Evolutionary conservation across 2,888 invertebrate species (phyloP), one percentile per base, ranked within the genome.

Genomic region (Acronicta aceris): DNA sequence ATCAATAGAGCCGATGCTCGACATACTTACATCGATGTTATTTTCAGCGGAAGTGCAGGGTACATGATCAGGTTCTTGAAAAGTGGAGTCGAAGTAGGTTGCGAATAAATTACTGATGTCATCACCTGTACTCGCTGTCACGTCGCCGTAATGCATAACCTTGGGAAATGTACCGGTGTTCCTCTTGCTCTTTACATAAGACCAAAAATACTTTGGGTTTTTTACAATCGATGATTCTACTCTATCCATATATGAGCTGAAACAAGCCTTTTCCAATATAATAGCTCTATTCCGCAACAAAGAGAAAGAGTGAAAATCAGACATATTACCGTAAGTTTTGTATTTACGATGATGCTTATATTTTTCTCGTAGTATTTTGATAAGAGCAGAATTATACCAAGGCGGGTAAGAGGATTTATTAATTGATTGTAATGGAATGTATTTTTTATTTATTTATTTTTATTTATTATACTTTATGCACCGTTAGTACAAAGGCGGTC

Each of bases 381-480:
- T 71, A 15, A 77, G 33, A 2, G 70, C 51, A 4, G 62, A 33
- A n/a, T 42, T 73, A 27, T 68, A 72, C 76, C 76, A 77, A 5
- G 56, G 54, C 2, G 73, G 69, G 36, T 62, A 38, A 7, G 38
- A 47, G 10, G 41, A 16, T 16, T 30, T 13, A 38, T n/a, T 52
- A 30, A 21, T 16, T 2, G 3, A 13, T 41, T 58, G 52, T 12
- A 51, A 17, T 0, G 51, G 58, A 7, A 58, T 46, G n/a, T n/a
- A n/a, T n/a, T n/a, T n/a, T n/a, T n/a, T n/a, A n/a, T n/a, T n/a
- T n/a, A n/a, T n/a, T n/a, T n/a, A n/a, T n/a, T n/a, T n/a, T n/a
- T n/a, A n/a, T n/a, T n/a, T n/a, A n/a, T n/a, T n/a, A n/a, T n/a
- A n/a, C n/a, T n/a, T n/a, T n/a, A n/a, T n/a, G n/a, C n/a, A n/a